A percentile compares a stretch with the other conserved stretches of the same genome.
These are phyloP conservation scores for Lepidurus arcticus DNA, from an alignment of 1,140 invertebrate species.

Conservation along the genomic window DNA sequence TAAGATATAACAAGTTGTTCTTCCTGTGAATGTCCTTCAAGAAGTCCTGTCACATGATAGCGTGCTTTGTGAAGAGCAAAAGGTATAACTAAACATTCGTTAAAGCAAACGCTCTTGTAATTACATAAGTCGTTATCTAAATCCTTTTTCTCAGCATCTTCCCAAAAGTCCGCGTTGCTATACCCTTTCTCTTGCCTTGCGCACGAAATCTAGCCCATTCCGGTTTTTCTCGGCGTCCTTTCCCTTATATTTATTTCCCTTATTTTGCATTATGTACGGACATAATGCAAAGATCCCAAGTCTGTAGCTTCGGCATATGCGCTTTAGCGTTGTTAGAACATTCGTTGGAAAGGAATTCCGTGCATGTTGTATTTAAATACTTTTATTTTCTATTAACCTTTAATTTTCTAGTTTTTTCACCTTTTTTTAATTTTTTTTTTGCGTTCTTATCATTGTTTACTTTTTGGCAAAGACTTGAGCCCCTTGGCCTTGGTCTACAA, in stretches of 20 bases:
- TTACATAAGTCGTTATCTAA: background rate
- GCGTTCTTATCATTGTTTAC: background rate
- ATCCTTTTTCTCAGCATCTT: background rate
- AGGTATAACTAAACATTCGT: background rate
- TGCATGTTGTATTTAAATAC: too few relatives aligned
- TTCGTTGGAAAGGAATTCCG: too few relatives aligned
- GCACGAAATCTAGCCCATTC: background rate
- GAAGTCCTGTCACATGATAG: background rate
- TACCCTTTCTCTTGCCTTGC: slow-evolving; percentile 14
- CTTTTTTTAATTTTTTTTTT: background rate
- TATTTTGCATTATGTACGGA: background rate
- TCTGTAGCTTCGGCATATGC: background rate
- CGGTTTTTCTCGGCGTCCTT: background rate
- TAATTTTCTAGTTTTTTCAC: too few relatives aligned
- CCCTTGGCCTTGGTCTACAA: slow-evolving; percentile 3
- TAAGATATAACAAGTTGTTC: background rate
- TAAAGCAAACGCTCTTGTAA: background rate
- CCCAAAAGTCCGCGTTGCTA: background rate
- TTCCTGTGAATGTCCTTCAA: background rate
- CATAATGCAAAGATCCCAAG: background rate
- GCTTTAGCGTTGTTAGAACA: too few relatives aligned
- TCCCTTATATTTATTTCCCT: too few relatives aligned
- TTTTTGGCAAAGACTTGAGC: background rate
- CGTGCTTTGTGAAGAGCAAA: background rate
- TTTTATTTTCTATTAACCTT: too few relatives aligned